Conservation (phyloP, 2,797 vertebrate genomes). For the Tiaroga cobitis region DNA sequence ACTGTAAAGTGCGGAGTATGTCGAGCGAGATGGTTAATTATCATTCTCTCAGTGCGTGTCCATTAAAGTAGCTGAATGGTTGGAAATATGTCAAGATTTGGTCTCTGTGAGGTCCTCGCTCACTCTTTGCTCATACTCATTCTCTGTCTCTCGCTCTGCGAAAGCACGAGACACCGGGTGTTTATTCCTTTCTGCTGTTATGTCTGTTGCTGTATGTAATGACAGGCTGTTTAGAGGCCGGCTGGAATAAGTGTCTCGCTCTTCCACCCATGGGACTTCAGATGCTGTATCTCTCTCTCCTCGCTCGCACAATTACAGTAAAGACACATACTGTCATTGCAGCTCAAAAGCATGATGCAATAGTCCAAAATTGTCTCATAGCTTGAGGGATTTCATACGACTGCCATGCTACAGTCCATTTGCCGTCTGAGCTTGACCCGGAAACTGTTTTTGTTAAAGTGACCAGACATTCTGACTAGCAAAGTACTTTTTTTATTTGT, state of each 20-base stretch:
- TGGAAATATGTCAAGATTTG: constrained; percentile 20
- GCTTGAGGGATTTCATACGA: not conserved
- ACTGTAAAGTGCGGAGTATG: constrained; percentile 26
- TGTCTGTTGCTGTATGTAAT: constrained; percentile 64
- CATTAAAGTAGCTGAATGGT: constrained; percentile 33
- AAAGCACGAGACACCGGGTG: constrained; percentile 42
- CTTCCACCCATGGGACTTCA: constrained; percentile 28
- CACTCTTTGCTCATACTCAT: not conserved
- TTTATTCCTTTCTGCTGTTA: constrained; percentile 62
- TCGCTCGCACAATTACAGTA: constrained; percentile 3
- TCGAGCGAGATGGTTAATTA: constrained; percentile 28
- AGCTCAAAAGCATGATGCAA: constrained; percentile 22
- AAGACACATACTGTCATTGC: constrained; percentile 8
- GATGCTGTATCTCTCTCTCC: not conserved
- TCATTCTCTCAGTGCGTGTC: constrained; percentile 30
- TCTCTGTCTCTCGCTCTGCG: not conserved
- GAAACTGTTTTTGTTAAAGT: not conserved
- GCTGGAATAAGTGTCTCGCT: constrained; percentile 34
- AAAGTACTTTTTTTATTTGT: not conserved
- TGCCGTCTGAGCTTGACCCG: not conserved
- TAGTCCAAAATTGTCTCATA: not conserved
- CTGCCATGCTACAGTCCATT: not conserved
- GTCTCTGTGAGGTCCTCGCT: constrained; percentile 5
- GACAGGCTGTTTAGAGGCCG: constrained; percentile 64
- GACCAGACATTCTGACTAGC: not conserved